Evolutionary conservation across 2,888 invertebrate species (phyloP), one percentile per base, ranked within the genome.

Genomic region (Diabrotica balteata): DNA sequence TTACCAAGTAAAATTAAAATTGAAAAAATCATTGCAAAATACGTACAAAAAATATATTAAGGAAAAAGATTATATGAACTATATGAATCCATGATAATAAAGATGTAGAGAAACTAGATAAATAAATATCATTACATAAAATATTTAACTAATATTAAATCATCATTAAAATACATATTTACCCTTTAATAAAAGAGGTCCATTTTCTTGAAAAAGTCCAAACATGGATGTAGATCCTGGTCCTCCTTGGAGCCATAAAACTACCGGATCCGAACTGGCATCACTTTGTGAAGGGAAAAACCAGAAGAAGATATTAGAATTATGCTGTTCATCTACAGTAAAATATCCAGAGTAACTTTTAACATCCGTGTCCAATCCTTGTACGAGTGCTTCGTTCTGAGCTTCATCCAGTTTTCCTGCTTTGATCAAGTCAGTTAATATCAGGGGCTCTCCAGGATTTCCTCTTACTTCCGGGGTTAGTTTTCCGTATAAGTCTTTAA

Each of bases 271-370:
- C 51, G 85, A 81, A 67, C 85, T 84, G 52, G 50, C 59, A 43
- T 74, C 60, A 0, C 85, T 84, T 76, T 86, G 81, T 0, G 93
- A 90, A 0, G 93, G 93, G 80, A 95, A 94, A 79, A 92, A 95
- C 95, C 95, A 95, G 82, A 95, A 93, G 84, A 94, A 95, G 83
- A 93, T 87, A 78, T 94, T 94, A 0, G 93, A 92, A 73, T 91
- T 88, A 77, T 86, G 90, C 0, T 86, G 82, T 72, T 90, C 87
- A 80, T 95, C 90, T 1, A 95, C 94, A 0, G 94, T 95, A 66
- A 95, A 86, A 79, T 89, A 95, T 17, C 93, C 92, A 11, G 92
- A 86, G 77, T 90, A 91, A 76, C 92, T 92, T 73, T 86, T 86
- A 43, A 91, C 85, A n/a, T 86, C 84, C 11, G 83, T 84, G 64